A percentile compares a stretch with the other conserved stretches of the same genome.
Evolutionary conservation across 1,140 invertebrate genomes (phyloP).

Genomic region (Aphelenchoides besseyi): DNA sequence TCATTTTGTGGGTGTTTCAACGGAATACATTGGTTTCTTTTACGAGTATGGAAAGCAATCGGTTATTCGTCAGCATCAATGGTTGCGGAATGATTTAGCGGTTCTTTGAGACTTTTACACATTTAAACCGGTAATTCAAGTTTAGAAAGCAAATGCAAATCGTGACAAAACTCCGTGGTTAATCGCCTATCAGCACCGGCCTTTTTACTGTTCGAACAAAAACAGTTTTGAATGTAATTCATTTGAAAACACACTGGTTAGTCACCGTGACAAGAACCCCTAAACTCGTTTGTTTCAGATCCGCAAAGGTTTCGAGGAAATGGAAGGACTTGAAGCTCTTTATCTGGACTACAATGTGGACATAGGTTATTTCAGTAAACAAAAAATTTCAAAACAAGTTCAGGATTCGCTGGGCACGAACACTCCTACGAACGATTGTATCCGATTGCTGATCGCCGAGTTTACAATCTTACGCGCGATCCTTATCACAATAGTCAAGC

Average conservation of each 20-base stretch:
- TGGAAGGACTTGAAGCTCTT: slow-evolving; percentile 74
- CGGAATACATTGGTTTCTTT: slow-evolving; percentile 80
- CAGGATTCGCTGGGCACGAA: slow-evolving; percentile 94
- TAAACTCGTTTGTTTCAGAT: slow-evolving; percentile 34
- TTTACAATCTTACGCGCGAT: slow-evolving; percentile 69
- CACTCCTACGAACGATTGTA: slow-evolving; percentile 69
- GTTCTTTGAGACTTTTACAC: slow-evolving; percentile 31
- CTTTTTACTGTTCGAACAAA: slow-evolving; percentile 91
- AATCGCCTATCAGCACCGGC: slow-evolving; percentile 82
- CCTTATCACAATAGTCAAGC: slow-evolving; percentile 82
- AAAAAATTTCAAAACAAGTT: no score
- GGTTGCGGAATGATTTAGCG: slow-evolving; percentile 77
- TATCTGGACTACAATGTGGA: slow-evolving; percentile 84
- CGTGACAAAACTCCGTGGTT: slow-evolving; percentile 80
- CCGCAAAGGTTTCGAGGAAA: slow-evolving; percentile 46
- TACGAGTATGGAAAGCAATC: slow-evolving; percentile 78
- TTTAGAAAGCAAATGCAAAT: slow-evolving; percentile 65
- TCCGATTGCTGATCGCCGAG: slow-evolving; percentile 29
- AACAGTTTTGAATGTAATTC: slow-evolving; percentile 82
- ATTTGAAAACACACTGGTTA: slow-evolving; percentile 64
- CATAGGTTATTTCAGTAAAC: slow-evolving; percentile 81
- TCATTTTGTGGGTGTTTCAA: slow-evolving; percentile 81
- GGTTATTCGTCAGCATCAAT: slow-evolving; percentile 79
- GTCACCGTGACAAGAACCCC: background rate
- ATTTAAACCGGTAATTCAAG: background rate